Percentiles rank a stretch among this genome's conserved stretches.
These are phyloP conservation scores for Teleiodes luculella DNA, from an alignment of 2,888 invertebrate species.

Conservation along the genomic window DNA sequence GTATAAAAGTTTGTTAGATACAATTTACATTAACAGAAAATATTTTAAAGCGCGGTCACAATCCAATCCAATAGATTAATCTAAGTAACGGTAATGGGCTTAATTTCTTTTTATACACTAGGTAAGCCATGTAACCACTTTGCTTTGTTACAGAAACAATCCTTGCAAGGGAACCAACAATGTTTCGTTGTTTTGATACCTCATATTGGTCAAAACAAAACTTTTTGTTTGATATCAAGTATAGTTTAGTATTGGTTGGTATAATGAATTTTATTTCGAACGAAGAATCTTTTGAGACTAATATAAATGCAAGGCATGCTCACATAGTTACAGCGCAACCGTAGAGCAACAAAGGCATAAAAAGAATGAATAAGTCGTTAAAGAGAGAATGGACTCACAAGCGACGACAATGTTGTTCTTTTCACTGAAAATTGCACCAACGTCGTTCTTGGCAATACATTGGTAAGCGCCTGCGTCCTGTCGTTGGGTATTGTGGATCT, in stretches of 20 bases:
- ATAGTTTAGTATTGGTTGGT: not conserved
- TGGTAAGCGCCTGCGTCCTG: constrained; percentile 94
- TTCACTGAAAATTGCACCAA: constrained; percentile 95
- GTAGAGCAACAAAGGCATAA: constrained; percentile 17
- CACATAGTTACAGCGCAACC: constrained; percentile 1
- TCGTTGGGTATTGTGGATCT: constrained; percentile 88
- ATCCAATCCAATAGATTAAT: too few species aligned
- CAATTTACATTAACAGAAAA: too few species aligned
- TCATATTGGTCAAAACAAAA: not conserved
- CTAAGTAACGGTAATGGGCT: too few species aligned
- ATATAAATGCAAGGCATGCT: constrained; percentile 2
- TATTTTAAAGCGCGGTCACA: too few species aligned
- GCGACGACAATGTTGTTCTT: constrained; percentile 93
- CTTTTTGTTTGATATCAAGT: not conserved
- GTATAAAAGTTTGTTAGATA: too few species aligned
- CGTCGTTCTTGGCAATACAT: constrained; percentile 94
- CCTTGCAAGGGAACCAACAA: not conserved
- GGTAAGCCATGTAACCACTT: not conserved
- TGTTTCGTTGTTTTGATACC: constrained; percentile 2
- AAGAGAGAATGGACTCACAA: constrained; percentile 83
- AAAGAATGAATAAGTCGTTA: constrained; percentile 25
- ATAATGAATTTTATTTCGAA: not conserved
- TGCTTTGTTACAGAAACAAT: not conserved
- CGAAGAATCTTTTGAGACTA: not conserved
- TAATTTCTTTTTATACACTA: too few species aligned